Evolutionary conservation across 2,888 invertebrate species (phyloP).

Genomic region (Chromoteleia sp.): DNA sequence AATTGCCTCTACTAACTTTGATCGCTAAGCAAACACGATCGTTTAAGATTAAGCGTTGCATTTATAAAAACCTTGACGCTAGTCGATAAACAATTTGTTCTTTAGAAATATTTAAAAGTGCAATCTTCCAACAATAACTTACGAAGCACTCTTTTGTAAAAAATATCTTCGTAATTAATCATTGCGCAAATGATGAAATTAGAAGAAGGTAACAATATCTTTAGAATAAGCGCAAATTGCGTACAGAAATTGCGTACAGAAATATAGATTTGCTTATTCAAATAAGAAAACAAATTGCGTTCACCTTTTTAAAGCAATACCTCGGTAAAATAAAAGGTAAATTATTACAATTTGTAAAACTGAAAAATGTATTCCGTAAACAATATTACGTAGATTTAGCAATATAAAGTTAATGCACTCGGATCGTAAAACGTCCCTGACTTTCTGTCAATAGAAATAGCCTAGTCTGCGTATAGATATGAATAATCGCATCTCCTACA

Average conservation of each 20-base stretch:
- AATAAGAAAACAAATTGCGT: background rate
- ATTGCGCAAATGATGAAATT: background rate
- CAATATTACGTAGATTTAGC: conserved; percentile 25
- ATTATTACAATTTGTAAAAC: background rate
- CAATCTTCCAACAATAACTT: conserved; percentile 9
- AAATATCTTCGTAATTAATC: conserved; percentile 13
- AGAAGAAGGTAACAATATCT: background rate
- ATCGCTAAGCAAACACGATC: conserved; percentile 48
- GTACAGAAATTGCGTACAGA: background rate
- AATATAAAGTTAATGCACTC: conserved; percentile 53
- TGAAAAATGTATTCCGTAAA: conserved; percentile 5
- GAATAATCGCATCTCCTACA: conserved; percentile 51
- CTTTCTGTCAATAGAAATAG: conserved; percentile 66
- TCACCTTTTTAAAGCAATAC: background rate
- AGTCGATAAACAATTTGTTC: conserved; percentile 37
- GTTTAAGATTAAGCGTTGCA: conserved; percentile 34
- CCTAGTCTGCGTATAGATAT: conserved; percentile 50
- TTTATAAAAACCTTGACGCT: conserved; percentile 41
- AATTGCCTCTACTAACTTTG: conserved; percentile 58
- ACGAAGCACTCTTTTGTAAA: background rate
- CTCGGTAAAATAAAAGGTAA: no score
- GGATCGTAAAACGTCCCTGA: conserved; percentile 37
- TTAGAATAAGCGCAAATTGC: background rate
- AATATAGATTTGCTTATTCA: background rate
- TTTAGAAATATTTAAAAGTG: conserved; percentile 32